phyloP scores from a whole-genome alignment of 2,888 invertebrate species.

The Euproctis similis region DNA sequence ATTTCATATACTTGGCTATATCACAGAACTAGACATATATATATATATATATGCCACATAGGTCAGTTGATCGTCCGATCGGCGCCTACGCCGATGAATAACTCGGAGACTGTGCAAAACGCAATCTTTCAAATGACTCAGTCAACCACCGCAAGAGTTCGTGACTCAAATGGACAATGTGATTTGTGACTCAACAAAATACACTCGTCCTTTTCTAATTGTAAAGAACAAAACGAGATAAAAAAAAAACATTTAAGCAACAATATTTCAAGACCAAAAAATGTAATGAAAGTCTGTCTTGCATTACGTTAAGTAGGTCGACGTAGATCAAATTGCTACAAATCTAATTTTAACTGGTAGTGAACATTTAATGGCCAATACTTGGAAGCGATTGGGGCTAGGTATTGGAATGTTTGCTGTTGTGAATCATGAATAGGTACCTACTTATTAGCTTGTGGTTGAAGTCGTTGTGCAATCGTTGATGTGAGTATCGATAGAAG shows the following conservation, averaged over 20 bases:
- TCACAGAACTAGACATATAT: too few species aligned
- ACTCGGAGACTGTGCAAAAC: conserved; percentile 27
- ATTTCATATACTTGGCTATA: too few species aligned
- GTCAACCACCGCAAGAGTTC: conserved; percentile 41
- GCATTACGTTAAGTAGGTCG: conserved; percentile 24
- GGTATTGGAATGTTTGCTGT: conserved; percentile 18
- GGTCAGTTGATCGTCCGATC: conserved; percentile 17
- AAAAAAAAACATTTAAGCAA: conserved; percentile 16
- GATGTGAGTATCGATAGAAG: too few species aligned
- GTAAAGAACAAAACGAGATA: conserved; percentile 21
- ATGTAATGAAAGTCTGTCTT: conserved; percentile 18
- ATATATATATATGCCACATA: too few species aligned
- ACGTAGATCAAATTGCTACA: conserved; percentile 27
- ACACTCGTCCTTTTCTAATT: conserved; percentile 23
- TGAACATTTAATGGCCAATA: conserved; percentile 21
- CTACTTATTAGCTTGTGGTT: too few species aligned
- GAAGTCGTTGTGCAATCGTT: too few species aligned
- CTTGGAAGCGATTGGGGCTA: conserved; percentile 26
- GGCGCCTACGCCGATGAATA: conserved; percentile 36
- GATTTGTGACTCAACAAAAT: conserved; percentile 35
- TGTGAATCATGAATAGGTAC: conserved; percentile 22
- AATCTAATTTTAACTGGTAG: conserved; percentile 31
- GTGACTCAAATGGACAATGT: conserved; percentile 40
- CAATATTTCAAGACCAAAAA: conserved; percentile 13
- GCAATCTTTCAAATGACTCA: conserved; percentile 50